Evolutionary conservation across 2,113 vertebrate genomes (phyloP).

Genomic region (Desmodus rotundus): DNA sequence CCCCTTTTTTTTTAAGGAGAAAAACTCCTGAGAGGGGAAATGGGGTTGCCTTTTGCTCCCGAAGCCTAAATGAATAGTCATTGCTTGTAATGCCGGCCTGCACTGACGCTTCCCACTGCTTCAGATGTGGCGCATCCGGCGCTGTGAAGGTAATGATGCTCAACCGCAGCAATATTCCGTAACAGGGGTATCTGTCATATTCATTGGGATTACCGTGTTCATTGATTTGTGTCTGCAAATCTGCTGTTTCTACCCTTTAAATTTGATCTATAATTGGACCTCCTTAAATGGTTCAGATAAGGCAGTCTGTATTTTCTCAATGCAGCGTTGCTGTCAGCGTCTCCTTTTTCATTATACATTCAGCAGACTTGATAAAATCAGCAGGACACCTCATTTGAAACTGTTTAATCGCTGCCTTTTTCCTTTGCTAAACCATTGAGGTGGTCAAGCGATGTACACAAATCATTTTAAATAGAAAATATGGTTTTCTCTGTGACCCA

Average conservation of each 20-base stretch:
- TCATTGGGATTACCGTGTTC: constrained; percentile 89
- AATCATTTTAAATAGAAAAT: constrained; percentile 98
- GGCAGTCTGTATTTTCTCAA: constrained; percentile 90
- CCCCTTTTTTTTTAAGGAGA: background rate
- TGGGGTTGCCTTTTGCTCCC: constrained; percentile 68
- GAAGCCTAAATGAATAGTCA: constrained; percentile 83
- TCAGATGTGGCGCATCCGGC: constrained; percentile 87
- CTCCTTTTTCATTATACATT: constrained; percentile 98
- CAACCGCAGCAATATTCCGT: constrained; percentile 85
- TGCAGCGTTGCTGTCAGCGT: constrained; percentile 88
- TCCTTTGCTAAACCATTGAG: constrained; percentile 91
- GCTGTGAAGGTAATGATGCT: constrained; percentile 93
- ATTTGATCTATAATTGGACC: constrained; percentile 95
- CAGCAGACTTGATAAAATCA: constrained; percentile 99
- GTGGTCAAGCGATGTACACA: constrained; percentile 97
- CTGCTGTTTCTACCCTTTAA: constrained; percentile 88
- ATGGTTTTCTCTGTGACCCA: constrained; percentile 92
- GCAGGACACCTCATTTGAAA: constrained; percentile 94
- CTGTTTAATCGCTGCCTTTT: constrained; percentile 94
- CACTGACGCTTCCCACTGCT: constrained; percentile 82
- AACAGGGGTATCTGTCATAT: constrained; percentile 96
- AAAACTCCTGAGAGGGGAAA: constrained; percentile 50
- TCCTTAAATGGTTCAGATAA: constrained; percentile 96
- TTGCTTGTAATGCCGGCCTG: constrained; percentile 80
- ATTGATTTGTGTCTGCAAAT: constrained; percentile 98